Base-by-base conservation (phyloP, 2,113 vertebrate species). In the Hippocampus mohnikei region DNA sequence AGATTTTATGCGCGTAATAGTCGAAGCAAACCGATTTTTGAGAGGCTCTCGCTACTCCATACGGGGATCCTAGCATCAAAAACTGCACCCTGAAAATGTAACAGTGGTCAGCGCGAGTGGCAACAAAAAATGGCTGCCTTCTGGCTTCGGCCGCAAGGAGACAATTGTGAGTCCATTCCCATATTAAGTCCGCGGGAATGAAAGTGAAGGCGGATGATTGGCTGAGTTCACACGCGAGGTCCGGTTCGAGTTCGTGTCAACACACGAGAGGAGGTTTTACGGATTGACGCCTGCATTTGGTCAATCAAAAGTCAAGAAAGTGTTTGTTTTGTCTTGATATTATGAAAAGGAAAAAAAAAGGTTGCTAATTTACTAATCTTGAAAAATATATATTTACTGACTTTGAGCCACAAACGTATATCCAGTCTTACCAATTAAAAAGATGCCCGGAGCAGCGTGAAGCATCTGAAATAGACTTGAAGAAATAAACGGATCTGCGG, bases 171-270 rank as follows among this genome's bases (percentile, higher is more conserved):
- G 42, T 44, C 42, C 42, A 44, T 44, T 44, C 42, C 10, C 13
- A 3, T 44, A 13, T 37, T 44, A 44, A 44, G 13, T 13, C 42
- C 2, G 29, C 33, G 15, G 70, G 15, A 0, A 20, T 46, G 25
- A 21, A 44, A 21, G 25, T 50, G 46, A 67, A 12, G 66, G 15
- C 27, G 66, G 25, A 18, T 20, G 44, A 33, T 16, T 21, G 68
- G 66, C n/a, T 74, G 13, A 41, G 72, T 74, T 82, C 79, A 84
- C 70, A 60, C 71, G 55, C 41, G 11, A 44, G 6, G 62, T 64
- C 41, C 27, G 33, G 33, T 60, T 60, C 16, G 2, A 33, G 16
- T 20, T 33, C 6, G 15, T 12, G 5, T 58, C 10, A n/a, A 8
- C 21, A 55, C 44, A 46, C 44, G 16, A 46, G 3, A 46, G 44